Base-by-base conservation (phyloP, 2,888 invertebrate species). In the Clepsis dumicolana region DNA sequence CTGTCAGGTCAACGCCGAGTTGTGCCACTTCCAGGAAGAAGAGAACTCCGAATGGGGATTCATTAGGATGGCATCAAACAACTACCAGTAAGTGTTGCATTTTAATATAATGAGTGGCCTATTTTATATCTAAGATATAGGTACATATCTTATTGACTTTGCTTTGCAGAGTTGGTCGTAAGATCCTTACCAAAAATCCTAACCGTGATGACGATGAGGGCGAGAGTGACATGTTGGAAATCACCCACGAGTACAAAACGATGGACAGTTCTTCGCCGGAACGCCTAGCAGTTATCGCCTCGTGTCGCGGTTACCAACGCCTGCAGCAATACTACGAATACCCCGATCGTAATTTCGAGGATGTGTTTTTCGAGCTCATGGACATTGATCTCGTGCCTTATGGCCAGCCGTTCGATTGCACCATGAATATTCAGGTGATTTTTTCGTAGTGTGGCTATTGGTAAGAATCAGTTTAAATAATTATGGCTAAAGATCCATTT, bases 1-100 rank as follows among this genome's bases (percentile, higher is more conserved):
- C 83, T 94, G 96, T 56, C 96, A 97, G 87, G 95, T 97, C 12
- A 97, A 97, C 79, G 96, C 97, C 4, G 97, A 97, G 83, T 88
- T 96, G 50, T 95, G 96, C 71, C 95, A 96, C 87, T 97, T 96
- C 94, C 95, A 95, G 86, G 95, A 95, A 80, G 95, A 96, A 82
- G 94, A 95, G 54, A 93, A 94, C 78, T 95, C 95, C 1, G 95
- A 95, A 79, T 95, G 95, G 95, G 96, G 96, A 73, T 96, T 95
- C 84, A 94, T 94, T 73, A 94, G 95, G 77, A 93, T 95, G 86
- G 94, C 95, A 71, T 94, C 95, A 44, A 95, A 95, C 81, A 94
- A 95, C 77, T 95, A 95, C 79, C 95, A 95, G 96, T 96, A 83
- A 94, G 94, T 90, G 48, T 4, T 4, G 1, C 8, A 16, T 44